These are phyloP conservation scores for Neogale vison DNA, from an alignment of 2,113 vertebrate species.

Conservation along the genomic window DNA sequence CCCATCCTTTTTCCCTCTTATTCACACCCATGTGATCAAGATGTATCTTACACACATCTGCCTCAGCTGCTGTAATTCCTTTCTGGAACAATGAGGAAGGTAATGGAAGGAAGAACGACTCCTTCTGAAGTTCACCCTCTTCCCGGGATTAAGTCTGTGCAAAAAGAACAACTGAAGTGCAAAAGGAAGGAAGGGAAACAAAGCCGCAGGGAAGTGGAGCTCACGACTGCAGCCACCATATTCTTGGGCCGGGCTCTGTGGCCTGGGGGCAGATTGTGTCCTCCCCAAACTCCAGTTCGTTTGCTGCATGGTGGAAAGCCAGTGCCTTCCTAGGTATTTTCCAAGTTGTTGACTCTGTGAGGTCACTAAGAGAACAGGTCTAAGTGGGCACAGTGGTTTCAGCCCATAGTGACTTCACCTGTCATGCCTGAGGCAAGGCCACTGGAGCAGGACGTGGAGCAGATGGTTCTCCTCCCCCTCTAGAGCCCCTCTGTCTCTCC, in stretches of 20 bases:
- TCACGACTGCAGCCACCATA: background rate
- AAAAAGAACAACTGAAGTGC: background rate
- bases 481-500: background rate
- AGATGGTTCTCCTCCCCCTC: background rate
- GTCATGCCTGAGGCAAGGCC: background rate
- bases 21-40: background rate
- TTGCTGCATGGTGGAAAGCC: background rate
- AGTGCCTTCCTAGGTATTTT: background rate
- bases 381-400: background rate
- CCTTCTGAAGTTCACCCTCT: background rate
- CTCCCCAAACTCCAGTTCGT: background rate
- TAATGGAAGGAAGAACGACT: background rate
- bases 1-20: fast-evolving
- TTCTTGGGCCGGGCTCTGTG: background rate
- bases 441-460: background rate
- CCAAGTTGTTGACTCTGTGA: background rate
- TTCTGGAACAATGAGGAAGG: background rate
- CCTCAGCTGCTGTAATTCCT: background rate
- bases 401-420: background rate
- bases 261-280: background rate
- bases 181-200: background rate
- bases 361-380: background rate
- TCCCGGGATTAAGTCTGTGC: background rate
- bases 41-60: background rate
- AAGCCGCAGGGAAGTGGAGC: background rate